Evolutionary conservation across 2,888 invertebrate genomes (phyloP).

Genomic region (Heliothis peltigera): DNA sequence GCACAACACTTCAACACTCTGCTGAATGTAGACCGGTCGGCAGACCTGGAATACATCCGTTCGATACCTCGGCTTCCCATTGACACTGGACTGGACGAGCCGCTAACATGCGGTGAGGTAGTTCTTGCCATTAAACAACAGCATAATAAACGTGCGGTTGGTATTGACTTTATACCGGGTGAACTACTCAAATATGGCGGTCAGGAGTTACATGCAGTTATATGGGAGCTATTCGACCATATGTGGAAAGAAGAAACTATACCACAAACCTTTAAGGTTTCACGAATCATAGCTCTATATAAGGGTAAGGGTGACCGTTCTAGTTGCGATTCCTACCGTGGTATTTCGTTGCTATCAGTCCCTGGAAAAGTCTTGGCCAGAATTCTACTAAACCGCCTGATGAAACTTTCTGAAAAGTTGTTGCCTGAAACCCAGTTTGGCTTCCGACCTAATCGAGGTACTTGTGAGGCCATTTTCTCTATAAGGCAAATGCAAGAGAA

Average conservation of each 20-base stretch:
- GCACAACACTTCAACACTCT: neutral
- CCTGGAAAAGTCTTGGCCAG: constrained; percentile 29
- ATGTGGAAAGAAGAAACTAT: constrained; percentile 2
- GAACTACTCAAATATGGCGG: constrained; percentile 1
- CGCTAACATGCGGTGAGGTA: too few relatives aligned
- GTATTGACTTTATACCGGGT: constrained; percentile 5
- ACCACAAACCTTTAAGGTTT: constrained; percentile 1
- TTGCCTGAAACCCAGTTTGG: constrained; percentile 52
- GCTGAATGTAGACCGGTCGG: neutral
- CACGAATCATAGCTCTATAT: constrained; percentile 13
- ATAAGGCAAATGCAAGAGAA: neutral
- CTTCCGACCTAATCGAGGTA: constrained; percentile 45
- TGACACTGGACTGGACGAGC: too few relatives aligned
- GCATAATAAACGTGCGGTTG: neutral
- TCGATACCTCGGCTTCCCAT: too few relatives aligned
- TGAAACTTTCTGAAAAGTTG: constrained; percentile 7
- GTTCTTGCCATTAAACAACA: neutral
- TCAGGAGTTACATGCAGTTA: neutral
- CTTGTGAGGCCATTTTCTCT: constrained; percentile 26
- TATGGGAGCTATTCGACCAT: neutral
- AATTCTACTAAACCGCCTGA: neutral
- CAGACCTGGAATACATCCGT: neutral
- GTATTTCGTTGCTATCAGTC: constrained; percentile 30
- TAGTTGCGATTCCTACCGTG: constrained; percentile 48
- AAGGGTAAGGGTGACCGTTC: constrained; percentile 38